Conservation (phyloP, 2,888 invertebrate species). For the Ophion ventricosus region DNA sequence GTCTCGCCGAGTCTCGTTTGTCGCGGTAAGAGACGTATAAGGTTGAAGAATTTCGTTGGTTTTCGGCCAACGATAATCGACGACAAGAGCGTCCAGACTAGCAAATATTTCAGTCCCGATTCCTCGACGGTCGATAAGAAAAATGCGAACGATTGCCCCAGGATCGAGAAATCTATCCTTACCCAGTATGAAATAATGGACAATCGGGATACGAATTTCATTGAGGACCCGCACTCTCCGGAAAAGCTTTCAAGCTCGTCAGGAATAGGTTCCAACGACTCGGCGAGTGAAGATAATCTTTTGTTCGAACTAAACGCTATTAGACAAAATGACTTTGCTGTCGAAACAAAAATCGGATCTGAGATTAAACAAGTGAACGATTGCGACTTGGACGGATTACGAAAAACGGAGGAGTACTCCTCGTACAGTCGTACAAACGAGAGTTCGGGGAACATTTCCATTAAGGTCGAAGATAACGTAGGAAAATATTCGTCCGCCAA, state of each 20-base stretch:
- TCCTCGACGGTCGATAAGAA: conserved; percentile 23
- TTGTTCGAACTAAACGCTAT: not conserved
- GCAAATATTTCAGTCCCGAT: conserved; percentile 77
- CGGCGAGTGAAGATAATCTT: conserved; percentile 19
- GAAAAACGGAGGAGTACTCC: conserved; percentile 31
- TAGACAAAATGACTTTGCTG: not conserved
- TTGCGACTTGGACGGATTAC: conserved; percentile 35
- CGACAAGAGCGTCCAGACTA: conserved; percentile 71
- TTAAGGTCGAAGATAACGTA: conserved; percentile 44
- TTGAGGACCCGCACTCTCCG: conserved; percentile 21
- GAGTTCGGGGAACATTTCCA: not conserved
- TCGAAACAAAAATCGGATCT: not conserved
- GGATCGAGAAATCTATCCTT: not conserved
- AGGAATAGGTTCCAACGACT: conserved; percentile 47
- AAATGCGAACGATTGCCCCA: conserved; percentile 6
- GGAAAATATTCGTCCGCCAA: conserved; percentile 39
- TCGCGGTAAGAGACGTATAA: conserved; percentile 72
- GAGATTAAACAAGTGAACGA: conserved; percentile 27
- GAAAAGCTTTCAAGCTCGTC: conserved; percentile 51
- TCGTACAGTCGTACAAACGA: not conserved
- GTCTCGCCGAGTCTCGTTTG: conserved; percentile 78
- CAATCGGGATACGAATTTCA: conserved; percentile 31
- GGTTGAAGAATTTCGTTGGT: conserved; percentile 69
- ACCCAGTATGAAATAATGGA: not conserved
- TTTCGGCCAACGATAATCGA: conserved; percentile 78